These are phyloP conservation scores for Mantis religiosa DNA, from an alignment of 2,888 invertebrate species.

Conservation along the genomic window DNA sequence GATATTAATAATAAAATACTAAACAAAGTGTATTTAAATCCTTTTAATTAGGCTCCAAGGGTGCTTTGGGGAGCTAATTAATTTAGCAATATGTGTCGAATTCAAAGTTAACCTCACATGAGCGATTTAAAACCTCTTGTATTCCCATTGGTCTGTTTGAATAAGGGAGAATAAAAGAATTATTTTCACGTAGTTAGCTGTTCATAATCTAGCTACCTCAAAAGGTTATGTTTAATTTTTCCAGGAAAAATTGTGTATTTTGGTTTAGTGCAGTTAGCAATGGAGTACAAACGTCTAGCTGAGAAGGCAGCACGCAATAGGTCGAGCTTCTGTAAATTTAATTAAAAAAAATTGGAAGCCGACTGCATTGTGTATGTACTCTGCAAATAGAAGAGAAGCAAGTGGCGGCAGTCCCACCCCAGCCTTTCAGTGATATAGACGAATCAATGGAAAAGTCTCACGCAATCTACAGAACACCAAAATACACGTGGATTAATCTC, in stretches of 20 bases:
- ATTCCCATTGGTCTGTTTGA: too few relatives aligned
- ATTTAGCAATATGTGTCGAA: too few relatives aligned
- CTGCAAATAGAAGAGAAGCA: neutral
- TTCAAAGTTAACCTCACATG: too few relatives aligned
- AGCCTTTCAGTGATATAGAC: neutral
- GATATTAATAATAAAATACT: too few relatives aligned
- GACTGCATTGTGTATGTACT: neutral
- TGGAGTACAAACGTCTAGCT: neutral
- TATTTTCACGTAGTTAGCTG: neutral
- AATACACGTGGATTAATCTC: neutral
- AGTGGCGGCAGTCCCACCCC: neutral
- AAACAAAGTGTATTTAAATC: too few relatives aligned
- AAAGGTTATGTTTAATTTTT: neutral
- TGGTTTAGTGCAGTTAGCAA: neutral
- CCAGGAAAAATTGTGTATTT: neutral
- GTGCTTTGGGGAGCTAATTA: too few relatives aligned
- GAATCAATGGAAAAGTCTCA: neutral
- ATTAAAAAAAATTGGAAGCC: neutral
- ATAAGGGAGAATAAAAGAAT: neutral
- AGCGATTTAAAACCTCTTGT: too few relatives aligned
- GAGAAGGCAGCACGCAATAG: neutral
- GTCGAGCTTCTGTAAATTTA: neutral
- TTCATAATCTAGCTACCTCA: neutral
- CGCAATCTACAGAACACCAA: neutral
- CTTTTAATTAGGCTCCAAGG: too few relatives aligned